phyloP scores from a whole-genome alignment of 1,140 invertebrate species.

The Mylabris phalerata region DNA sequence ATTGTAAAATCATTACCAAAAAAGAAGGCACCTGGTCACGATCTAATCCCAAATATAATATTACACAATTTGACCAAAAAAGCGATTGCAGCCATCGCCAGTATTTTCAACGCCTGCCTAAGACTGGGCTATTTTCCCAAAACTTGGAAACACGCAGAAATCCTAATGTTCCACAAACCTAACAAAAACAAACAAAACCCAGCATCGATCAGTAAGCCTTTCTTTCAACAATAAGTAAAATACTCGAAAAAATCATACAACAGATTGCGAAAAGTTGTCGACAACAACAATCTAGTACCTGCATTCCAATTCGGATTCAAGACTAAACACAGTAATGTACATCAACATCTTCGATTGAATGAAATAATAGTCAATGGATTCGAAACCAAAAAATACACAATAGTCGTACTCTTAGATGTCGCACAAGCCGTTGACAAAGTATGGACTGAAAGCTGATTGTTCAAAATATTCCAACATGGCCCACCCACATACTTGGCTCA shows the following conservation, averaged over 20 bases:
- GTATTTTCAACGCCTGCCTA: not conserved
- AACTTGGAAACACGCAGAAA: conserved; percentile 1
- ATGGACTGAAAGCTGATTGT: conserved; percentile 31
- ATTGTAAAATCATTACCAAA: not conserved
- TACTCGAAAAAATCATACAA: conserved; percentile 2
- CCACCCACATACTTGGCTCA: conserved; percentile 18
- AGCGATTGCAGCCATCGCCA: not conserved
- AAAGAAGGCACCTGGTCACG: not conserved
- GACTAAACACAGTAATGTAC: not conserved
- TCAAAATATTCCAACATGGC: conserved; percentile 25
- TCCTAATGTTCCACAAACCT: not conserved
- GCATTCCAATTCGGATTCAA: conserved; percentile 2
- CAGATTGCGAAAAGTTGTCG: not conserved
- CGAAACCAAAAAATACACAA: not conserved
- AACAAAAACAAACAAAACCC: not conserved
- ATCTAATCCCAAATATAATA: not conserved
- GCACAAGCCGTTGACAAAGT: conserved; percentile 34
- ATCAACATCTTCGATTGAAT: conserved; percentile 3
- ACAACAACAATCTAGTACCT: too few species aligned
- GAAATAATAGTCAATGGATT: not conserved
- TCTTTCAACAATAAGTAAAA: not conserved
- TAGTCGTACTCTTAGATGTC: not conserved
- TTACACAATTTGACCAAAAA: not conserved
- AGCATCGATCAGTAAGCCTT: conserved; percentile 1
- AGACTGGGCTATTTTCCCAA: not conserved